Base-by-base conservation (phyloP, 2,113 vertebrate species). In the Trochalopteron elliotii region DNA sequence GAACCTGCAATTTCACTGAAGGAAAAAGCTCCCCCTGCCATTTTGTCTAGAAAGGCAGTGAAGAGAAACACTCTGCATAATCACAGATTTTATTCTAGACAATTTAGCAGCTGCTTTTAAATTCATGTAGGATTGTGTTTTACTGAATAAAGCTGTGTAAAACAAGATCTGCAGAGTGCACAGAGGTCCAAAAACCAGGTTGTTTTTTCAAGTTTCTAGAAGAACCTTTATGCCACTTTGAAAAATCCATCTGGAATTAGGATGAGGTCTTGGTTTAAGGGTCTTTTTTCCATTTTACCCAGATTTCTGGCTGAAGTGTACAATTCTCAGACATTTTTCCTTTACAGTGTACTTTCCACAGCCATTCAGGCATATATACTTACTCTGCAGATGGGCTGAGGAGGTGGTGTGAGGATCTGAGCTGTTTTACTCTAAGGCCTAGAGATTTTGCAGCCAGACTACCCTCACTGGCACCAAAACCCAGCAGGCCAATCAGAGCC, bases 251-350 rank as follows among this genome's bases (percentile, higher is more conserved):
- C 37, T 88, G 90, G 84, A 95, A 92, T 92, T 76, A 86, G 75
- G 74, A 93, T 72, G 78, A 94, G 57, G 49, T 87, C 87, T 94
- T 88, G n/a, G 57, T 95, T 93, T 95, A 94, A 90, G 86, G 83
- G 83, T 91, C 74, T 90, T 94, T 94, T 97, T 97, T 94, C 81
- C 94, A 93, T 94, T 94, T 90, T 68, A 90, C 92, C 86, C 70
- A 82, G 65, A 18, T 90, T 96, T 86, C 65, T 97, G 97, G 93
- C 93, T 85, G 11, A 82, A 72, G 60, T 23, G 13, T 61, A 40
- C 71, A 42, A 74, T 93, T 94, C 57, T 93, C 93, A 95, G 96
- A 79, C 40, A 61, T 77, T 97, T 96, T 94, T 94, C 94, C 93
- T 94, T 94, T 92, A 76, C 67, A 21, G 67, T 80, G 67, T 94